Conservation (phyloP, 1,140 invertebrate species). For the Teleopsis dalmanni region DNA sequence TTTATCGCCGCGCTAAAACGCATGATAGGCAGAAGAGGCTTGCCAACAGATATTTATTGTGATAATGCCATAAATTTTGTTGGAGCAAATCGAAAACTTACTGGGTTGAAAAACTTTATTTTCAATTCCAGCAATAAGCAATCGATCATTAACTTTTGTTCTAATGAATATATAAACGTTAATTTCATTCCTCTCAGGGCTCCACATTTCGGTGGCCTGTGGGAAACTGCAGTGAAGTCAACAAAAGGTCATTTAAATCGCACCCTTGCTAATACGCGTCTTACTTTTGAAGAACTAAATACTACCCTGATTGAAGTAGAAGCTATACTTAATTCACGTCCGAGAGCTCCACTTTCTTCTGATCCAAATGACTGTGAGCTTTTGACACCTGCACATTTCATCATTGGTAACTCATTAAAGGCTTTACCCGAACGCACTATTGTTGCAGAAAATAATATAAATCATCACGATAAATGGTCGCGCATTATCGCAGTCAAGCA, state of each 20-base stretch:
- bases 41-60: conserved; percentile 16
- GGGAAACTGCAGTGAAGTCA: conserved; percentile 25
- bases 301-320: conserved; percentile 19
- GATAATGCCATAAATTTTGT: conserved; percentile 34
- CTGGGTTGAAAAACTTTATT: not conserved
- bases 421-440: conserved; percentile 13
- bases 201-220: conserved; percentile 25
- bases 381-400: conserved; percentile 33
- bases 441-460: too few species aligned
- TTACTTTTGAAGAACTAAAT: conserved; percentile 20
- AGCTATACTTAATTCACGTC: conserved; percentile 25
- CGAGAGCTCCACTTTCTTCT: conserved; percentile 20
- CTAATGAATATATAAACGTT: conserved; percentile 18
- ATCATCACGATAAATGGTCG: too few species aligned
- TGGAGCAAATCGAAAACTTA: conserved; percentile 17
- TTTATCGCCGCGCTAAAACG: conserved; percentile 27
- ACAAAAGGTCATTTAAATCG: conserved; percentile 25
- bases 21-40: conserved; percentile 25
- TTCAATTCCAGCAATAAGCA: not conserved
- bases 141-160: not conserved
- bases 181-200: conserved; percentile 20
- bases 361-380: conserved; percentile 21
- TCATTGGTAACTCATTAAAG: conserved; percentile 16
- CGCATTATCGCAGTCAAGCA: too few species aligned
- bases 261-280: conserved; percentile 9